Base-by-base conservation (phyloP, 1,140 invertebrate species). In the Drosophila sp. region DNA sequence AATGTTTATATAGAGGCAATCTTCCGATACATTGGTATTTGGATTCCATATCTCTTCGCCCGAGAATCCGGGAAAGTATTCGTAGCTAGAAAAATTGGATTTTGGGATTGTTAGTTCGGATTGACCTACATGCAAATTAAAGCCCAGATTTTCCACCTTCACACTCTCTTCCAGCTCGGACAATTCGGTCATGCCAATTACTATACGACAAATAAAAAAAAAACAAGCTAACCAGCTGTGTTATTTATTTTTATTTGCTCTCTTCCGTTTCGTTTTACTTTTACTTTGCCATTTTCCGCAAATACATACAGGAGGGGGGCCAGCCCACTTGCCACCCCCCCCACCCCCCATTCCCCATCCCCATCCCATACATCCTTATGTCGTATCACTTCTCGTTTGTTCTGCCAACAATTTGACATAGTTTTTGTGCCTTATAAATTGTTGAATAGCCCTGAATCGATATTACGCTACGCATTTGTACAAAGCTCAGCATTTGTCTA, bases 21-120 rank as follows among this genome's bases (percentile, higher is more conserved):
- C 98, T 93, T 99, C 98, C 8, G 96, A 97, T 66, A 98, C 95
- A 90, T 97, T 96, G 1, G 97, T 98, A 79, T 98, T 98, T 0
- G 97, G 96, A 92, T 98, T 98, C 98, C 97, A 98, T 96, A 98
- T 98, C 86, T 97, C 96, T 80, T 97, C 97, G n/a, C 97, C 97
- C 66, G 96, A 95, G 92, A 98, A 97, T 1, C 96, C 97, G 0
- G 96, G 96, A 77, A 97, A 98, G 86, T 97, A 97, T 90, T 97
- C 96, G 91, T 97, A 97, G 65, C 91, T 92, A 66, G 27, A 10
- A 35, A 10, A 17, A 17, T 17, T 5, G 29, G 35, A 30, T 32
- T 66, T 5, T 11, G 2, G 23, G 7, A n/a, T 60, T 40, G 57
- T 50, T 71, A 71, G 63, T 30, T 44, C 44, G 30, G 25, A 32